phyloP scores from a whole-genome alignment of 2,888 invertebrate genomes.

The Malthinus flaveolus region DNA sequence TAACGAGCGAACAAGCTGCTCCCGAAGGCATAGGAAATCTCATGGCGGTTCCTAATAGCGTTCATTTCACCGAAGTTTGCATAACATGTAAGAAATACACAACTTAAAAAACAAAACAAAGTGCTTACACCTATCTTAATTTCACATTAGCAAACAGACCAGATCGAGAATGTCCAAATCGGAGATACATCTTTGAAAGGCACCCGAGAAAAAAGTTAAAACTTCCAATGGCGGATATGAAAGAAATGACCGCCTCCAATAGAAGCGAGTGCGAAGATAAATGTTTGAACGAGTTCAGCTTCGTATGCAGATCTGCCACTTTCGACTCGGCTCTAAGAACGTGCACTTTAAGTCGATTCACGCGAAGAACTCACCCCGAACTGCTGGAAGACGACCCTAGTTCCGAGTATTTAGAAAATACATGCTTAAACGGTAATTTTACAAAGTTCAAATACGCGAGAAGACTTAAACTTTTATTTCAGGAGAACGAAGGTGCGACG shows the following conservation, averaged over 20 bases:
- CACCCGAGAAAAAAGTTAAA: slow-evolving; percentile 84
- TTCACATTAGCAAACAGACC: slow-evolving; percentile 71
- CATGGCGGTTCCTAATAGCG: slow-evolving; percentile 87
- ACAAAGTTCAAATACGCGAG: neutral
- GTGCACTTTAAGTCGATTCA: slow-evolving; percentile 81
- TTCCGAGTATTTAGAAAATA: slow-evolving; percentile 88
- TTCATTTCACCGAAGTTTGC: slow-evolving; percentile 89
- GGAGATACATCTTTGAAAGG: slow-evolving; percentile 86
- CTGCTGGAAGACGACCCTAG: slow-evolving; percentile 83
- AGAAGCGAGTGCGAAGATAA: slow-evolving; percentile 89
- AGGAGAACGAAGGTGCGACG: slow-evolving; percentile 87
- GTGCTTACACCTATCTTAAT: neutral
- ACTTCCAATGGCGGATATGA: slow-evolving; percentile 77
- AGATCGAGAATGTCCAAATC: slow-evolving; percentile 85
- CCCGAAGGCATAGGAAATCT: slow-evolving; percentile 88
- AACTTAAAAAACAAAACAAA: neutral
- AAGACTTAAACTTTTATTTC: slow-evolving; percentile 27
- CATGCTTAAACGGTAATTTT: slow-evolving; percentile 78
- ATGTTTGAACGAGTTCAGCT: slow-evolving; percentile 85
- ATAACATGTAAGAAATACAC: slow-evolving; percentile 72
- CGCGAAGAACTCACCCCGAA: slow-evolving; percentile 83
- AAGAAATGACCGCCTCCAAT: slow-evolving; percentile 83
- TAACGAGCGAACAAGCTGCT: slow-evolving; percentile 82
- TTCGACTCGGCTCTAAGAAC: slow-evolving; percentile 77
- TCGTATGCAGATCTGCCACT: slow-evolving; percentile 86